These are phyloP conservation scores for Hippopotamyrus pictus DNA, from an alignment of 2,797 vertebrate genomes.

Conservation along the genomic window DNA sequence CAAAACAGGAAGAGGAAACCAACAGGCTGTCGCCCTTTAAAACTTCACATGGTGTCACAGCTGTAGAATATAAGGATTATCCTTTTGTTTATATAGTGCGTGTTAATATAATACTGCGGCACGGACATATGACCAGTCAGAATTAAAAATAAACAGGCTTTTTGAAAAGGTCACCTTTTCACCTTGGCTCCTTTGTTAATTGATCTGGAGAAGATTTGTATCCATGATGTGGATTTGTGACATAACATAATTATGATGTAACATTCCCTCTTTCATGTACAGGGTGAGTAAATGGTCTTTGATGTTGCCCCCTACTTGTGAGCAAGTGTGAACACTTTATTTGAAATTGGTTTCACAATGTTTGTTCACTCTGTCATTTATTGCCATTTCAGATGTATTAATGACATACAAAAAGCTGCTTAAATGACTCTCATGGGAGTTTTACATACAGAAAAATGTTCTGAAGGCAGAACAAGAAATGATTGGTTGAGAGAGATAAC, in stretches of 20 bases:
- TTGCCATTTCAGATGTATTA: neutral
- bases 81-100: neutral
- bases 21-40: neutral
- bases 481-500: too few species aligned
- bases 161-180: neutral
- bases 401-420: neutral
- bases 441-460: neutral
- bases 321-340: neutral
- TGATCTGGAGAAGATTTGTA: neutral
- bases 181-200: constrained; percentile 6
- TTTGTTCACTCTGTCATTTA: neutral
- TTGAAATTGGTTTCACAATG: neutral
- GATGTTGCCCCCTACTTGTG: neutral
- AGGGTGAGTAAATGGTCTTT: neutral
- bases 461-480: too few species aligned
- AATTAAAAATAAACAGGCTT: constrained; percentile 5
- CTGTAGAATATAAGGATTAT: neutral
- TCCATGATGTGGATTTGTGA: neutral
- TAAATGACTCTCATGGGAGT: neutral
- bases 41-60: neutral
- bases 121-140: neutral
- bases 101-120: neutral
- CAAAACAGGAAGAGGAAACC: neutral
- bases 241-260: neutral
- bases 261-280: neutral